Base-by-base conservation (phyloP, 23 tunicate genomes). In the Ascidia mentula region DNA sequence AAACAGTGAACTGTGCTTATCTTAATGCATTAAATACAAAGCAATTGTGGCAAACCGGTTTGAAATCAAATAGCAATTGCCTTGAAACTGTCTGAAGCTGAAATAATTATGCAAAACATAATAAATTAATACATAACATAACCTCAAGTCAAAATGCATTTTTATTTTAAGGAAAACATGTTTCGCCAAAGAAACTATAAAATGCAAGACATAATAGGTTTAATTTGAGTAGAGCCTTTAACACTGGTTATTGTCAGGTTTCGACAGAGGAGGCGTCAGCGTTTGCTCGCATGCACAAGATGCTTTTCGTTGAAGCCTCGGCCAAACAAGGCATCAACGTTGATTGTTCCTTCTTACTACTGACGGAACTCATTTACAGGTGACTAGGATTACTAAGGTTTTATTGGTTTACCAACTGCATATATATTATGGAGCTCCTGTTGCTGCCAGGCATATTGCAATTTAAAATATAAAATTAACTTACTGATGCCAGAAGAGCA, bases 241-340 rank as follows among this genome's bases (percentile, higher is more conserved):
- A n/a, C n/a, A n/a, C n/a, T n/a, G n/a, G n/a, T n/a, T 17, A 13
- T 22, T 39, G 15, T 12, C 82, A 96, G 96, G 89, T 96, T 36
- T 74, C 96, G 24, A 85, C 86, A 28, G 97, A 91, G 38, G 92
- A 96, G 72, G 99, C 82, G 17, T 76, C 72, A 12, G 76, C 76
- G 38, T 91, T 93, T 82, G 99, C 99, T 3, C 78, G 74, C 34
- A 53, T 71, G 46, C 92, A 96, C 46, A 53, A 78, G 39, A 91
- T 96, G 87, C 97, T 97, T 34, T 96, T 77, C 76, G 72, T 96
- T 22, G 99, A 96, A 42, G 75, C 94, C 6, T 91, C 97, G 17
- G 99, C 99, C 13, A 96, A 91, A 84, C 59, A 69, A 8, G 95
- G 90, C 32, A 70, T 74, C n/a, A 84, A 91, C 39, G 99, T 96